phyloP scores from a whole-genome alignment of 2,113 vertebrate genomes.

The Myiagra hebetior region DNA sequence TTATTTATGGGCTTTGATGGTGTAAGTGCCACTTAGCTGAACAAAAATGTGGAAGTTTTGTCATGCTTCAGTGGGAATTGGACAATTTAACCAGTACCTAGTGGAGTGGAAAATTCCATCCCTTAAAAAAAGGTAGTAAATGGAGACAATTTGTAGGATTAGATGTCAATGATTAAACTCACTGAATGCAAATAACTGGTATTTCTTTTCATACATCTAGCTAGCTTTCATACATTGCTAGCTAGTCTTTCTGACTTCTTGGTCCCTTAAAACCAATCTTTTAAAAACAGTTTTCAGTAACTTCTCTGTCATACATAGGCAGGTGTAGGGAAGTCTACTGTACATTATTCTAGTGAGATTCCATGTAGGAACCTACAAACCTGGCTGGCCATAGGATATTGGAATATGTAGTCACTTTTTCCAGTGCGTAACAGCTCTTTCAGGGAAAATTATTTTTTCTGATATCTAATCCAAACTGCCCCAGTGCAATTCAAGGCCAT shows the following conservation, averaged over 20 bases:
- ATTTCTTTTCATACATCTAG: neutral
- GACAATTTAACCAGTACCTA: neutral
- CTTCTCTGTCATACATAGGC: neutral
- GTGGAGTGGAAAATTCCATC: neutral
- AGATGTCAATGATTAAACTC: neutral
- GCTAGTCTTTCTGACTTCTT: neutral
- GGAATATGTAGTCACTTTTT: neutral
- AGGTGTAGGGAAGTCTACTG: neutral
- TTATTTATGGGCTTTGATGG: neutral
- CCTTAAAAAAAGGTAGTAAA: neutral
- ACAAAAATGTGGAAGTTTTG: neutral
- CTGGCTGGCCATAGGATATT: neutral
- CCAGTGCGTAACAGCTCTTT: neutral
- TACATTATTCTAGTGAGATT: neutral
- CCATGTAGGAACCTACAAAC: neutral
- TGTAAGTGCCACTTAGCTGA: neutral
- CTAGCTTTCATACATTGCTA: too few species aligned
- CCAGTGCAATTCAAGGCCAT: neutral
- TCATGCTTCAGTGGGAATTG: neutral
- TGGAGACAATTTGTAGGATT: neutral
- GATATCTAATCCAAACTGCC: neutral
- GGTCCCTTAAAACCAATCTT: neutral
- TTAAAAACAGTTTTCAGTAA: neutral
- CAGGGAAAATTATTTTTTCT: neutral
- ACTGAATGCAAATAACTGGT: neutral